Base-by-base conservation (phyloP, 2,888 invertebrate genomes). In the Schrankia costaestrigalis region DNA sequence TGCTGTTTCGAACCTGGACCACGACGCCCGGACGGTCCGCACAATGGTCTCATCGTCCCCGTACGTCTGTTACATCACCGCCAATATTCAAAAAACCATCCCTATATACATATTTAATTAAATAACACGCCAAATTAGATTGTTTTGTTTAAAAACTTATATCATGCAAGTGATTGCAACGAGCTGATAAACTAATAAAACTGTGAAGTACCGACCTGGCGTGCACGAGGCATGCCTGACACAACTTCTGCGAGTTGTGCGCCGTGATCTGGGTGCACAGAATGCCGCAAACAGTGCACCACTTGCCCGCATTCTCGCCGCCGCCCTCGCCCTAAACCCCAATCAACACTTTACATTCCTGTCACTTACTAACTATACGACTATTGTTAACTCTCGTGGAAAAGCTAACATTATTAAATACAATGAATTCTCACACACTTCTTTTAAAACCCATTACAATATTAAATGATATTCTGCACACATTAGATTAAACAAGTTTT, bases 41-140 rank as follows among this genome's bases (percentile, higher is more conserved):
- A 92, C 69, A 94, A 93, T 67, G 95, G 95, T 69, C 95, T 90
- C 88, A 93, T 91, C 72, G 90, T 90, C 66, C 95, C 95, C 71
- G 94, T 95, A 70, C 93, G 93, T 91, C 95, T 95, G 89, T 73
- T 78, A 79, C 78, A 85, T 69, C 57, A 82, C 77, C 77, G 76
- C 71, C 67, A 71, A 71, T 64, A 60, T 72, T 78, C 76, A 79
- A 71, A 78, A 68, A 72, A 68, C 68, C 59, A 51, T 57, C 60
- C 52, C 54, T 46, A 47, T 45, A 37, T 33, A 46, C 23, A 53
- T 34, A 26, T 46, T 50, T 37, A 52, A 50, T 56, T 38, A 56
- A 60, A 49, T 54, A 52, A 62, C 62, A 61, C 63, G 65, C 57
- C 53, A 56, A 40, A 56, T 39, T 51, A 40, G 35, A 51, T n/a